Percentiles rank a stretch among this genome's conserved stretches.
Conservation (phyloP, 2,888 invertebrate species). For the Pomacea canaliculata region DNA sequence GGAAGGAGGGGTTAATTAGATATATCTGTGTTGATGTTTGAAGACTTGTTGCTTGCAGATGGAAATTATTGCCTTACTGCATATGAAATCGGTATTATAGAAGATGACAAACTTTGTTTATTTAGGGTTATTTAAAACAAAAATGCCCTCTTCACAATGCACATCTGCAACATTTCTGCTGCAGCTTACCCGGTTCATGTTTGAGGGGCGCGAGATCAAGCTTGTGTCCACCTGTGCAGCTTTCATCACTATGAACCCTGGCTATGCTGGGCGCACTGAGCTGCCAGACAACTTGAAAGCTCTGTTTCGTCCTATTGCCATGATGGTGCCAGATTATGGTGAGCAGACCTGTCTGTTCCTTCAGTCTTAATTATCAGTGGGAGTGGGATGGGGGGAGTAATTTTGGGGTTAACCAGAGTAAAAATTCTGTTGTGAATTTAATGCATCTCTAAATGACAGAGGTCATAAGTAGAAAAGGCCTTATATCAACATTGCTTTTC, state of each 20-base stretch:
- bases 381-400: too few relatives aligned
- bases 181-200: conserved; percentile 79
- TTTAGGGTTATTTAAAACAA: not conserved
- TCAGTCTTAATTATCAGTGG: too few relatives aligned
- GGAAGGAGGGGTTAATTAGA: too few relatives aligned
- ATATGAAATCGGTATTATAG: not conserved
- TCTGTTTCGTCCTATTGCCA: conserved; percentile 86
- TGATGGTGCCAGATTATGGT: conserved; percentile 95
- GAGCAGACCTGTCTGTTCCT: conserved; percentile 44
- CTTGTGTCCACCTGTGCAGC: conserved; percentile 84
- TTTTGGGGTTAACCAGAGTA: too few relatives aligned
- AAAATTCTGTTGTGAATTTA: too few relatives aligned
- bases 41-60: not conserved
- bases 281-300: conserved; percentile 90
- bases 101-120: not conserved
- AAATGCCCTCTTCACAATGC: not conserved
- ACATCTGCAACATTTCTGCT: not conserved
- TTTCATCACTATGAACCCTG: conserved; percentile 93
- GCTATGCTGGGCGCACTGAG: conserved; percentile 90
- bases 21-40: too few relatives aligned
- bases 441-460: too few relatives aligned
- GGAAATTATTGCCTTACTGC: not conserved
- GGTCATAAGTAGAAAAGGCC: too few relatives aligned
- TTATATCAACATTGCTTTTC: too few relatives aligned
- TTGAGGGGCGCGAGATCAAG: conserved; percentile 90